A percentile compares a stretch with the other conserved stretches of the same genome.
These are phyloP conservation scores for Philereme transversata DNA, from an alignment of 2,888 invertebrate genomes.

Conservation along the genomic window DNA sequence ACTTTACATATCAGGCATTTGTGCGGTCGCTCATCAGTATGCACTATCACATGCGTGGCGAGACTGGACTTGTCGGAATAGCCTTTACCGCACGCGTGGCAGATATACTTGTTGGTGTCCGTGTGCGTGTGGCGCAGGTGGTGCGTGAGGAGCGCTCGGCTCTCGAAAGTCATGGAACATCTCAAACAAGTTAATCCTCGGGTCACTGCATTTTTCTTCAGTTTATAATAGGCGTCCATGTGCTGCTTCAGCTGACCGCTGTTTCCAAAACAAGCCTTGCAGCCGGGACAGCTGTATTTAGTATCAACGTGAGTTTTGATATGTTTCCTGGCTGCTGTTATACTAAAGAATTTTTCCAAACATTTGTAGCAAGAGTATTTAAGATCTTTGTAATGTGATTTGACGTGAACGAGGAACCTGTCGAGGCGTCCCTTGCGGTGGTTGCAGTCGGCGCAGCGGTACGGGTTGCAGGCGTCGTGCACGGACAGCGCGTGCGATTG, in stretches of 20 bases:
- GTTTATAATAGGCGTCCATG: slow-evolving; percentile 1
- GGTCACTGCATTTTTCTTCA: background rate
- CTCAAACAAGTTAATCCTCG: slow-evolving; percentile 1
- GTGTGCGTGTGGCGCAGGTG: slow-evolving; percentile 5
- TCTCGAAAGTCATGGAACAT: slow-evolving; percentile 10
- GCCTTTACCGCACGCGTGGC: slow-evolving; percentile 84
- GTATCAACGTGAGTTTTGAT: background rate
- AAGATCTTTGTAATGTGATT: slow-evolving; percentile 83
- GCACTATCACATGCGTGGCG: slow-evolving; percentile 80
- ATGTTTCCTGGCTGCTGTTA: slow-evolving; percentile 37
- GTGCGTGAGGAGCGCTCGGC: background rate
- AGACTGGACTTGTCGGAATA: slow-evolving; percentile 84
- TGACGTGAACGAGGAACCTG: slow-evolving; percentile 77
- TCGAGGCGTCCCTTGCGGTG: slow-evolving; percentile 54
- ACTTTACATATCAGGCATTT: slow-evolving; percentile 65
- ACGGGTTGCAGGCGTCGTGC: slow-evolving; percentile 85
- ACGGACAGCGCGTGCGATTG: slow-evolving; percentile 83
- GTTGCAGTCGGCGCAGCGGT: slow-evolving; percentile 86
- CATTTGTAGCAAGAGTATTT: slow-evolving; percentile 73
- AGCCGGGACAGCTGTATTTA: slow-evolving; percentile 6
- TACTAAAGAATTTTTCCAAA: slow-evolving; percentile 46
- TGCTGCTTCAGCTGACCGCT: background rate
- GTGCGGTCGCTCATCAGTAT: slow-evolving; percentile 57
- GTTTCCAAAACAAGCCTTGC: slow-evolving; percentile 3
- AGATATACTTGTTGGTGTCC: slow-evolving; percentile 66